Evolutionary conservation across 2,113 vertebrate genomes (phyloP).

Genomic region (Panthera leo): DNA sequence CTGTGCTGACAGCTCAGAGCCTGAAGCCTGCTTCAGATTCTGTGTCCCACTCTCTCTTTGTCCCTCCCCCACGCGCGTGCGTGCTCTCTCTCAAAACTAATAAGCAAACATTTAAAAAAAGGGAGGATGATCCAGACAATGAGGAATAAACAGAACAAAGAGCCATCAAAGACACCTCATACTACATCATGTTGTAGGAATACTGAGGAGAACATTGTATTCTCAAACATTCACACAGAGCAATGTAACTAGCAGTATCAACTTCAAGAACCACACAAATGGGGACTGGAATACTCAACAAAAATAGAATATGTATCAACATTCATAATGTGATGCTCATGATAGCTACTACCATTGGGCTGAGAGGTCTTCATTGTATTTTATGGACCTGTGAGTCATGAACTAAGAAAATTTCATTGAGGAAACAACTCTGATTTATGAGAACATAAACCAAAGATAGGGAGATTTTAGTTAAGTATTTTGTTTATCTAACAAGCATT

Average conservation of each 20-base stretch:
- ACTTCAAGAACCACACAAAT: slow-evolving; percentile 11
- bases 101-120: neutral
- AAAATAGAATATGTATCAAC: slow-evolving; percentile 8
- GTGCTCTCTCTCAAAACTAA: no score
- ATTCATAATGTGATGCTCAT: neutral
- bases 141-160: neutral
- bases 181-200: neutral
- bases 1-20: no score
- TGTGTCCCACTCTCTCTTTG: no score
- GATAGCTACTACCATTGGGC: neutral
- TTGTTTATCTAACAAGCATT: slow-evolving; percentile 24
- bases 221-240: neutral
- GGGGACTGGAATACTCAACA: neutral
- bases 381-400: neutral
- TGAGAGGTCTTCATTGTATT: neutral
- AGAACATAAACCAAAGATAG: slow-evolving; percentile 2
- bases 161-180: neutral
- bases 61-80: no score
- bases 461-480: neutral
- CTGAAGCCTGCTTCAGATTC: no score
- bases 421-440: neutral
- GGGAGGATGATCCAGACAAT: neutral
- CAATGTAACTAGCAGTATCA: neutral
- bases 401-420: neutral
- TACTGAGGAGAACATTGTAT: neutral